Base-by-base conservation (phyloP, 2,113 vertebrate genomes). In the Petromus typicus region DNA sequence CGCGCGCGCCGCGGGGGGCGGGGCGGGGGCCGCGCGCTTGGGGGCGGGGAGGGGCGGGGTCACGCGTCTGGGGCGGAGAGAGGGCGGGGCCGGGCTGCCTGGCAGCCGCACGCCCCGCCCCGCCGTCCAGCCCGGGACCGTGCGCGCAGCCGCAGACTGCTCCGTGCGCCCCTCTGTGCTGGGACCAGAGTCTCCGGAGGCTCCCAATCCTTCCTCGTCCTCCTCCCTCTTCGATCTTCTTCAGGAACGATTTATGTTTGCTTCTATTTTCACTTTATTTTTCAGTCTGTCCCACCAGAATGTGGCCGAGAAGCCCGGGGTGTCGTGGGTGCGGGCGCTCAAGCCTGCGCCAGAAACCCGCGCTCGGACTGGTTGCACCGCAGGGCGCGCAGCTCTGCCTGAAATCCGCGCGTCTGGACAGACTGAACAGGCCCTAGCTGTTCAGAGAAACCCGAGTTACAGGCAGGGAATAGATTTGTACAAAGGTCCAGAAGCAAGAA, bases 1-100 rank as follows among this genome's bases (percentile, higher is more conserved):
- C 97, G 98, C 63, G 98, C 97, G 97, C 96, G 97, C 95, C 96
- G 91, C 97, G 95, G 87, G 95, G 97, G 96, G 96, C 94, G 89
- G 95, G 96, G 94, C 51, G 84, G 87, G 80, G 57, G 80, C 86
- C 64, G 57, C 73, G 32, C 32, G 22, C 67, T 8, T 51, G 48
- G 48, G 10, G 48, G 54, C 54, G 54, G 54, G 18, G 20, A 0
- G 27, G 51, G 67, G 88, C 54, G 93, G 90, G 78, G 64, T n/a
- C n/a, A n/a, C n/a, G n/a, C n/a, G n/a, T n/a, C n/a, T n/a, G 48
- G 10, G 48, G 54, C 54, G 54, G 54, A 13, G 20, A 51, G 48
- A 51, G 87, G 82, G 75, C 69, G 25, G 86, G 54, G 30, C 4
- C 30, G 48, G 48, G 10, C 14, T n/a, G n/a, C n/a, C 12, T 0